Percentiles rank a stretch among this genome's conserved stretches.
Conservation (phyloP, 2,113 vertebrate species). For the Pangasianodon gigas region DNA sequence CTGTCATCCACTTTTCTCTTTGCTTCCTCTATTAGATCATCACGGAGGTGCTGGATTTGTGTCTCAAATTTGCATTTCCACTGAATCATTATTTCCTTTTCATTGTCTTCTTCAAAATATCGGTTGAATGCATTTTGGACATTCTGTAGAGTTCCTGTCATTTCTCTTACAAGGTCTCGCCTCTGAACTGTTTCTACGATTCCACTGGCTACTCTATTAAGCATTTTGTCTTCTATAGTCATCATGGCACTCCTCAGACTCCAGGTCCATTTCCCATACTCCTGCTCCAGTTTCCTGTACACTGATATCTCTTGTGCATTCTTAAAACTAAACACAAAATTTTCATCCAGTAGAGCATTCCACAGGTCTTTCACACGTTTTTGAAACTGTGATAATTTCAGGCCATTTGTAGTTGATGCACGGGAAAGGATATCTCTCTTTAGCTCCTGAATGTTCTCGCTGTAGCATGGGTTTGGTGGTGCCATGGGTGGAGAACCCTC, state of each 20-base stretch:
- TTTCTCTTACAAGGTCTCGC: not conserved
- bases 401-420: slow-evolving; percentile 31
- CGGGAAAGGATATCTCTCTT: slow-evolving; percentile 36
- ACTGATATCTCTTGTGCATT: slow-evolving; percentile 65
- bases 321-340: slow-evolving; percentile 72
- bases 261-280: slow-evolving; percentile 33
- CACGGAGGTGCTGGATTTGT: slow-evolving; percentile 23
- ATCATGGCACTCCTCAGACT: slow-evolving; percentile 61
- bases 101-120: slow-evolving; percentile 26
- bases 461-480: slow-evolving; percentile 57
- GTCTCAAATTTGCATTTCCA: slow-evolving; percentile 34
- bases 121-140: not conserved
- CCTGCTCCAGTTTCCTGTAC: slow-evolving; percentile 39
- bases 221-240: slow-evolving; percentile 60
- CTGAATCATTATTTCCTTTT: slow-evolving; percentile 34
- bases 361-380: slow-evolving; percentile 60
- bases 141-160: not conserved
- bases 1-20: slow-evolving; percentile 23
- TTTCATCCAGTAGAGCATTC: slow-evolving; percentile 1
- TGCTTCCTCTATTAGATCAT: slow-evolving; percentile 14
- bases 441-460: slow-evolving; percentile 51
- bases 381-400: slow-evolving; percentile 59
- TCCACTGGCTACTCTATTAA: slow-evolving; percentile 46
- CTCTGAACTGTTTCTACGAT: not conserved
- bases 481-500: slow-evolving; percentile 60